Evolutionary conservation across 2,797 vertebrate genomes (phyloP).

Genomic region (Falco berigora): DNA sequence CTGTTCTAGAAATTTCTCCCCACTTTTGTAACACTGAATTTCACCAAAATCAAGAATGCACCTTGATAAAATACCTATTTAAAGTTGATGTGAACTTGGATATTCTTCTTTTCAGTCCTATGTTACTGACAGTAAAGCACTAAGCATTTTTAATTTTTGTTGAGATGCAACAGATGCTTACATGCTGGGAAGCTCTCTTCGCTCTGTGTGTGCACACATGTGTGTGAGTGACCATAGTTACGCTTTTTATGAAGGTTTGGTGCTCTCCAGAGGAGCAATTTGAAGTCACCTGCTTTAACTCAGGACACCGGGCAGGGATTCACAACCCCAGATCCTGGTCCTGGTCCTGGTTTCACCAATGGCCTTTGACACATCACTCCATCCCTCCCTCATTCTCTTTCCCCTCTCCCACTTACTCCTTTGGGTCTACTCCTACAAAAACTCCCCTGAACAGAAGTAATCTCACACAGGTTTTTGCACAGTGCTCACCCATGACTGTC

Average conservation of each 20-base stretch:
- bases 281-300: not conserved
- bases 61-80: not conserved
- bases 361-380: not conserved
- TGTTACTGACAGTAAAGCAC: not conserved
- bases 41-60: not conserved
- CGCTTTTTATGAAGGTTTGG: not conserved
- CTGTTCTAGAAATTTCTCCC: not conserved
- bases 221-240: not conserved
- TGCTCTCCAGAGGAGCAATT: not conserved
- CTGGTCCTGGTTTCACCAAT: not conserved
- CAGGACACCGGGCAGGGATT: not conserved
- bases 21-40: not conserved
- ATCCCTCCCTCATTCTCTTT: not conserved
- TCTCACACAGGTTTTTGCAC: not conserved
- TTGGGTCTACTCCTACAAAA: not conserved
- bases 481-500: accelerated
- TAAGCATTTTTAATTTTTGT: not conserved
- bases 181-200: not conserved
- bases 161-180: not conserved
- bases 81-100: not conserved
- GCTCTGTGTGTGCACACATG: not conserved
- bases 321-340: not conserved
- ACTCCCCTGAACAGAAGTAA: not conserved
- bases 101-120: not conserved
- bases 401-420: not conserved